These are phyloP conservation scores for Molothrus aeneus DNA, from an alignment of 2,797 vertebrate genomes.

Conservation along the genomic window DNA sequence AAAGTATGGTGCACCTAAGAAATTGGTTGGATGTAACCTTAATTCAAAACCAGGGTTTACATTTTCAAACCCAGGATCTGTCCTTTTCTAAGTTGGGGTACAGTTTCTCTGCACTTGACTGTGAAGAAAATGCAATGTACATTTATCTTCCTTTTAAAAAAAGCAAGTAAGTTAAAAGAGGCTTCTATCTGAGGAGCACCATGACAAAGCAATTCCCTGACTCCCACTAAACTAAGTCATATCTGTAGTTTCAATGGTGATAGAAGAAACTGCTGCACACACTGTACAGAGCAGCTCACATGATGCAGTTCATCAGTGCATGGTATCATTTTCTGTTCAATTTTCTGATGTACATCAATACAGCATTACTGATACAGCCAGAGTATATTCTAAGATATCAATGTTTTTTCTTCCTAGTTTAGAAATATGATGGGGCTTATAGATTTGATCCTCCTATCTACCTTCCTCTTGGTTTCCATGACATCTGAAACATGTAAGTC, in stretches of 20 bases:
- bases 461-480: neutral
- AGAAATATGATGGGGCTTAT: neutral
- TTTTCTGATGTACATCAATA: neutral
- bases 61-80: neutral
- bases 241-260: neutral
- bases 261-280: neutral
- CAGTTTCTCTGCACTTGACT: neutral
- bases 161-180: neutral
- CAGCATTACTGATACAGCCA: neutral
- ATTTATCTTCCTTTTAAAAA: neutral
- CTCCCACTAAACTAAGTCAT: neutral
- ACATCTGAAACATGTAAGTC: conserved; percentile 50
- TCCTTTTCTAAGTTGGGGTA: neutral
- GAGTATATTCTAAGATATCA: neutral
- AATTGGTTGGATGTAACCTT: neutral
- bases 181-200: neutral
- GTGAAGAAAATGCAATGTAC: neutral
- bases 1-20: neutral
- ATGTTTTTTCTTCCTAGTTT: neutral
- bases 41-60: neutral
- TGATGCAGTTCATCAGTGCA: neutral
- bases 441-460: conserved; percentile 17
- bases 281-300: neutral
- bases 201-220: neutral
- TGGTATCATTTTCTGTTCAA: neutral